Percentiles rank a stretch among this genome's conserved stretches.
phyloP scores from a whole-genome alignment of 1,140 invertebrate genomes.

The Achatina immaculata region DNA sequence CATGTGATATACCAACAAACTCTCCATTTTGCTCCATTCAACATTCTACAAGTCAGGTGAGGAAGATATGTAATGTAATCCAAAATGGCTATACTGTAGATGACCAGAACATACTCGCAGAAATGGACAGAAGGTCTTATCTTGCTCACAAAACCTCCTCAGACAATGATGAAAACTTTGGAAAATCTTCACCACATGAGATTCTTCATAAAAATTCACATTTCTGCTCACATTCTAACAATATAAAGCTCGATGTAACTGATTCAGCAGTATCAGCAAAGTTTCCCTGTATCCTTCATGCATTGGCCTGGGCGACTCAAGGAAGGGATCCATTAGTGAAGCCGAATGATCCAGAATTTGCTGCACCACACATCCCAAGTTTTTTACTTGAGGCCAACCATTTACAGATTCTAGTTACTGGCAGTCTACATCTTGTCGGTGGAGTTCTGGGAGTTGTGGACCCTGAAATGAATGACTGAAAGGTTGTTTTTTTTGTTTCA shows the following conservation, averaged over 20 bases:
- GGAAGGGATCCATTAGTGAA: constrained; percentile 23
- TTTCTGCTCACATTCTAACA: no score
- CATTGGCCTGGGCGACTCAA: constrained; percentile 42
- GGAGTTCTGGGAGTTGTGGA: constrained; percentile 77
- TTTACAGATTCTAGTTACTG: constrained; percentile 85
- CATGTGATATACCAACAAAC: not conserved
- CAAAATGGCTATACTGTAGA: no score
- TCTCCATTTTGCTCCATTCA: not conserved
- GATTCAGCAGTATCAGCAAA: constrained; percentile 31
- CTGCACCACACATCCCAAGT: constrained; percentile 32
- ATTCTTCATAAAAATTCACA: not conserved
- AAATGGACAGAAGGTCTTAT: not conserved
- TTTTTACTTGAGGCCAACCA: constrained; percentile 44
- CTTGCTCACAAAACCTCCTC: not conserved
- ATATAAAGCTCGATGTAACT: no score
- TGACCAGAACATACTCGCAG: not conserved
- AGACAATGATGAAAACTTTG: not conserved
- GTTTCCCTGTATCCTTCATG: constrained; percentile 43
- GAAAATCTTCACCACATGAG: not conserved
- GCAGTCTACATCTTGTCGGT: constrained; percentile 93
- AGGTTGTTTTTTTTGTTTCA: no score
- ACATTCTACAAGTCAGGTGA: not conserved
- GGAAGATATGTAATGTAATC: no score
- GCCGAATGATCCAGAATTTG: not conserved
- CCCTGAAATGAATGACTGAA: constrained; percentile 38